phyloP scores from a whole-genome alignment of 2,888 invertebrate species.

The Torymus aiolomorphi region DNA sequence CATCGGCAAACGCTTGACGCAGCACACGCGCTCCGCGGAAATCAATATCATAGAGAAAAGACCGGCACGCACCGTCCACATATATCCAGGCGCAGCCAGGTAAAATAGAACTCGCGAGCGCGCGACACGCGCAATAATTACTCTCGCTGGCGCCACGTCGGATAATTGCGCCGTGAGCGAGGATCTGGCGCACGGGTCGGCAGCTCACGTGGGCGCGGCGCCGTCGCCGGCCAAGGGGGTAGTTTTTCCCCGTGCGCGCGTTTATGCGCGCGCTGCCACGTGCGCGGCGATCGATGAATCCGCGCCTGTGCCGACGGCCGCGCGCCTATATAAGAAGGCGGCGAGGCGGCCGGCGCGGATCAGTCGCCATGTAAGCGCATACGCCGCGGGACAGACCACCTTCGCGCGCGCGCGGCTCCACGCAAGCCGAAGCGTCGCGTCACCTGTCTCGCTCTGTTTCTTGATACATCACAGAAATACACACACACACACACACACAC shows the following conservation, averaged over 20 bases:
- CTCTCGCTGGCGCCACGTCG: too few species aligned
- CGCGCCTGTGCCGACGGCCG: slow-evolving; percentile 13
- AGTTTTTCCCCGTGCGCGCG: background rate
- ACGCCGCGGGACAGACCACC: slow-evolving; percentile 28
- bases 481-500: too few species aligned
- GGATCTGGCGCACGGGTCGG: background rate
- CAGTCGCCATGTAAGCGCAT: slow-evolving; percentile 75
- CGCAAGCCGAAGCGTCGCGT: background rate
- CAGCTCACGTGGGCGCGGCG: background rate
- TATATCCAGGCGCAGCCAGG: too few species aligned
- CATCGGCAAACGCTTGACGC: too few species aligned
- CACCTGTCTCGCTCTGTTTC: too few species aligned
- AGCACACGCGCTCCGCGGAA: too few species aligned
- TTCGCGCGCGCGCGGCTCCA: slow-evolving; percentile 10
- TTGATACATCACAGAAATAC: too few species aligned
- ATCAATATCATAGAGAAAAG: too few species aligned
- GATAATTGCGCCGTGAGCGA: too few species aligned
- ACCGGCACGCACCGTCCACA: too few species aligned
- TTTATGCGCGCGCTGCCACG: background rate
- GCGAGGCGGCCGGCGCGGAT: slow-evolving; percentile 62
- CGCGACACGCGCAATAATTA: too few species aligned
- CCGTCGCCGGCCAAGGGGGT: background rate
- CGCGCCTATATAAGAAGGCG: slow-evolving; percentile 59
- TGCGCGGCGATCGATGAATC: slow-evolving; percentile 36
- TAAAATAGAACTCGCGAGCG: too few species aligned